Conservation (phyloP, 2,888 invertebrate species). For the Oxystoma pomonae region DNA sequence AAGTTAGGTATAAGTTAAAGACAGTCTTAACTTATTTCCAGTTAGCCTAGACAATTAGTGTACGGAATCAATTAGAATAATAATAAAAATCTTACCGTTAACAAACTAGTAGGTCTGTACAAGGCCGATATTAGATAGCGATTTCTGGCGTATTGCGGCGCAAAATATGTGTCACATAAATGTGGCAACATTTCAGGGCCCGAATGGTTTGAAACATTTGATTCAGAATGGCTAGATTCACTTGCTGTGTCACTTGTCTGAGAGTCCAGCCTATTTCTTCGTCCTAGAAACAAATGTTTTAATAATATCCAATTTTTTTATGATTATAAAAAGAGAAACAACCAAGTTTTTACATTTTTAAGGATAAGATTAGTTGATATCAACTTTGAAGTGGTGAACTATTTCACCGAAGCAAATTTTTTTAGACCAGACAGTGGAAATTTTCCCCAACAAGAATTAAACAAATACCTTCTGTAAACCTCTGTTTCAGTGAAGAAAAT, state of each 20-base stretch:
- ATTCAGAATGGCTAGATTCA: conserved; percentile 39
- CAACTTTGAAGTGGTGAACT: too few relatives aligned
- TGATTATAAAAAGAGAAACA: too few relatives aligned
- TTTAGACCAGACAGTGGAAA: too few relatives aligned
- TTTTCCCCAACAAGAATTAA: too few relatives aligned
- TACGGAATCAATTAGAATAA: too few relatives aligned
- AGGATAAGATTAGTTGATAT: too few relatives aligned
- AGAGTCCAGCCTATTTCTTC: conserved; percentile 36
- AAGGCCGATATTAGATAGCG: conserved; percentile 58
- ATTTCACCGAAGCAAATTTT: too few relatives aligned
- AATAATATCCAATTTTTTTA: too few relatives aligned
- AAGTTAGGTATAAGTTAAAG: conserved; percentile 23
- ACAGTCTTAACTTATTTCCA: too few relatives aligned
- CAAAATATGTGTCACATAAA: conserved; percentile 53
- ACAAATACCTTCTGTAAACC: conserved; percentile 55
- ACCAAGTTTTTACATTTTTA: too few relatives aligned
- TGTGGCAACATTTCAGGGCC: conserved; percentile 46
- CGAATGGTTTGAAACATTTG: conserved; percentile 30
- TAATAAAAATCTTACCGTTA: conserved; percentile 55
- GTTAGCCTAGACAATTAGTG: too few relatives aligned
- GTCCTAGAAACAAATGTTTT: too few relatives aligned
- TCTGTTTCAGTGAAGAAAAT: conserved; percentile 59
- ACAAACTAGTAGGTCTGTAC: conserved; percentile 52
- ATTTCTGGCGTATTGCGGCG: conserved; percentile 56
- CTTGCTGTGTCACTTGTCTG: conserved; percentile 41